phyloP scores from a whole-genome alignment of 2,113 vertebrate species.

The Thalassoma bifasciatum region DNA sequence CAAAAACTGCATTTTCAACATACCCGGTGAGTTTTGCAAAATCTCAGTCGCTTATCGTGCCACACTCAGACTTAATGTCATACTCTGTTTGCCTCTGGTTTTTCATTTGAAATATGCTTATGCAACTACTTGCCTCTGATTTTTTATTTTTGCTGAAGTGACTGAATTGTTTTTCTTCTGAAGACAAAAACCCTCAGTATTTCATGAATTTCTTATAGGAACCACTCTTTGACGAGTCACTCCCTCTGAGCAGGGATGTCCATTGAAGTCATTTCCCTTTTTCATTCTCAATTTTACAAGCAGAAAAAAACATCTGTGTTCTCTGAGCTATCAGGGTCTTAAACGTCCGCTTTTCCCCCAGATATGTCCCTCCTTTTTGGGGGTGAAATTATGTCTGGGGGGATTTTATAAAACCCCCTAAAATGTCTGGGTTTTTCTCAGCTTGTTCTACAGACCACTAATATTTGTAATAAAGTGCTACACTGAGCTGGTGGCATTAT shows the following conservation, averaged over 20 bases:
- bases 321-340: background rate
- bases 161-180: background rate
- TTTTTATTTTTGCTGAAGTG: background rate
- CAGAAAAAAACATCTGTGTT: background rate
- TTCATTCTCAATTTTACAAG: background rate
- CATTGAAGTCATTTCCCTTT: background rate
- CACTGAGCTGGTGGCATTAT: too few species aligned
- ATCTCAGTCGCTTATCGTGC: too few species aligned
- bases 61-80: slow-evolving; percentile 12
- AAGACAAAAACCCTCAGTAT: background rate
- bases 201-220: background rate
- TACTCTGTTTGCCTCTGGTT: background rate
- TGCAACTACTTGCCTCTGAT: background rate
- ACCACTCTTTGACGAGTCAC: background rate
- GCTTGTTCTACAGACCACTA: too few species aligned
- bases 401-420: too few species aligned
- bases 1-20: background rate
- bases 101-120: background rate
- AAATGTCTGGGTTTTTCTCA: too few species aligned
- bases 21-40: background rate
- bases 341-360: too few species aligned
- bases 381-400: too few species aligned
- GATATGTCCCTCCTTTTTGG: too few species aligned
- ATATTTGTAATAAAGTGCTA: too few species aligned
- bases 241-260: background rate